These are phyloP conservation scores for Glossophaga mutica DNA, from an alignment of 2,797 vertebrate genomes.

Conservation along the genomic window DNA sequence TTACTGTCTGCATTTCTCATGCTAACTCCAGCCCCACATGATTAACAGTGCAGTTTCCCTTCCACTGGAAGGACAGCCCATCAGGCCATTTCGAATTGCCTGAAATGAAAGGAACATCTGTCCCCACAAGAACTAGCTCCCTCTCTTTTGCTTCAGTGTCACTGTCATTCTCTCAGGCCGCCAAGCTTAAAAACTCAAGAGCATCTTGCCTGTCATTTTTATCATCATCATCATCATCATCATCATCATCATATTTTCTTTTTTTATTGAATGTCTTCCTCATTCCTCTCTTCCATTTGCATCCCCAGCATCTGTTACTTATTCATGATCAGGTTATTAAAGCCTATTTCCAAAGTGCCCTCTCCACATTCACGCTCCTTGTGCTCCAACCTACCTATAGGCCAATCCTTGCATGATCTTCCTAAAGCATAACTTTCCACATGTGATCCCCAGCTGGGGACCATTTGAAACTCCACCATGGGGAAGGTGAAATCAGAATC, in stretches of 20 bases:
- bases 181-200: background rate
- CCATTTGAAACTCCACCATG: background rate
- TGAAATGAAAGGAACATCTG: background rate
- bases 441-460: background rate
- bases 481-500: background rate
- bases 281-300: background rate
- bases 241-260: background rate
- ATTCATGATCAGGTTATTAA: background rate
- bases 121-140: background rate
- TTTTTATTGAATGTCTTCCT: background rate
- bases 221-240: background rate
- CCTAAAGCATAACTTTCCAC: background rate
- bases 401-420: background rate
- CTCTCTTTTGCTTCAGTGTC: background rate
- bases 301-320: background rate
- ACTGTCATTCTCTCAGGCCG: background rate
- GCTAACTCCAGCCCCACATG: background rate
- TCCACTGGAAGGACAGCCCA: background rate
- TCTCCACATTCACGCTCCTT: background rate
- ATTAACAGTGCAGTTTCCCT: background rate
- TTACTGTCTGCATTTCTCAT: background rate
- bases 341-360: background rate
- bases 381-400: background rate
- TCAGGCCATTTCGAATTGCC: background rate
- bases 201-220: background rate